Evolutionary conservation across 1,140 invertebrate species (phyloP), one percentile per base, ranked within the genome.

Genomic region (Centruroides sculpturatus): DNA sequence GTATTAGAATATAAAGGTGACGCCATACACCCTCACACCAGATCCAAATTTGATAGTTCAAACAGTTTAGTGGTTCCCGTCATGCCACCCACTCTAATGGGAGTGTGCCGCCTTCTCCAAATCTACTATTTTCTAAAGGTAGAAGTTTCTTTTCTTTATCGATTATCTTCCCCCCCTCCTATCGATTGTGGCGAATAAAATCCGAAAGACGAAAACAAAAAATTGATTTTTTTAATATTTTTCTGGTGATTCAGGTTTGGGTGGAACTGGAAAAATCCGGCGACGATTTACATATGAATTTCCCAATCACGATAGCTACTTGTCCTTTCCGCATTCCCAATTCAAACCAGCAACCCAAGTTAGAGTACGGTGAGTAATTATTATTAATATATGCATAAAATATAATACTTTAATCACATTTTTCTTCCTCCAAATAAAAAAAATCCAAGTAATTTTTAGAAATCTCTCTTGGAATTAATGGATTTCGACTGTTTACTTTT

Each of bases 41-140:
- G 80, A 52, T 79, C 76, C 55, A 83, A 83, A 71, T 74, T 74
- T 59, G 82, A 85, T 67, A 83, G 82, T 48, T 76, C 80, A 3
- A 81, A 82, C 61, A 81, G 79, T 61, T 75, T 85, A 60, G 79
- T 86, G 59, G 78, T 90, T 47, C 86, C 87, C 8, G 79, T 85
- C n/a, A 84, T 87, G 77, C 87, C 87, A 11, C 86, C 87, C 0
- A 85, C 86, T 3, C 72, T 86, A 47, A 72, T 85, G 23, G 83
- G 84, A 3, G 81, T 87, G 50, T 89, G 86, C 73, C 79, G 84
- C 61, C 75, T 89, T 34, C 79, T 88, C 47, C 84, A 88, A 72
- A 85, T 89, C 62, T 86, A 87, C 69, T 90, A 90, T 70, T 78
- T 85, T 53, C 75, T 90, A 41, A 85, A 86, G 74, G 86, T 88